Evolutionary conservation across 2,113 vertebrate genomes (phyloP).

Genomic region (Narcine bancroftii): DNA sequence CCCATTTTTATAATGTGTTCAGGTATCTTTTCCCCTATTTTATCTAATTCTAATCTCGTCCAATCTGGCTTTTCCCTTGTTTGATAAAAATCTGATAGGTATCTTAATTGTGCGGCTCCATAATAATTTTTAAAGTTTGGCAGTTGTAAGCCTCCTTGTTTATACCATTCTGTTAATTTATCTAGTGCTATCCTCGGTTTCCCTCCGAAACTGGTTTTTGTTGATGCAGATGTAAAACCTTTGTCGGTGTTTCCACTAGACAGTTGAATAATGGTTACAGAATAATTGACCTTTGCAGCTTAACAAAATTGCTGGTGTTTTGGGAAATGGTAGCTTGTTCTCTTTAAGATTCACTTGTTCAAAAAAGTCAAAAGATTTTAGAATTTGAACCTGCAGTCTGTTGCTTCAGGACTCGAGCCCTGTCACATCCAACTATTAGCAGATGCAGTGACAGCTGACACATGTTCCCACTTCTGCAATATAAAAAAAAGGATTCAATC

Average conservation of each 20-base stretch:
- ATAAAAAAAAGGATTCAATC: conserved; percentile 37
- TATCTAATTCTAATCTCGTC: too few species aligned
- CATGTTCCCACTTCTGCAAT: conserved; percentile 36
- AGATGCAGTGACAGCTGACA: conserved; percentile 37
- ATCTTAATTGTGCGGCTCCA: too few species aligned
- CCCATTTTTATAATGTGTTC: too few species aligned
- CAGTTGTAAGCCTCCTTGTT: too few species aligned
- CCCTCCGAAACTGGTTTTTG: background rate
- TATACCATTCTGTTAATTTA: too few species aligned
- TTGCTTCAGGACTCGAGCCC: conserved; percentile 18
- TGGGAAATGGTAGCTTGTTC: background rate
- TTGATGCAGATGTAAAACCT: conserved; percentile 17
- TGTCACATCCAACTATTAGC: background rate
- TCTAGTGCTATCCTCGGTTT: too few species aligned
- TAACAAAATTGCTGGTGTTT: background rate
- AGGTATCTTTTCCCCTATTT: too few species aligned
- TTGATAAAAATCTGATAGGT: too few species aligned
- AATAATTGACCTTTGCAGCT: conserved; percentile 6
- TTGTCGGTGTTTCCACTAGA: background rate
- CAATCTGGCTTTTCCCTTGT: too few species aligned
- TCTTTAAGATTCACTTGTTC: background rate
- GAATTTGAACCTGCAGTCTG: conserved; percentile 24
- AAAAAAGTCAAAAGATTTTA: conserved; percentile 15
- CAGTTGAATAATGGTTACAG: background rate
- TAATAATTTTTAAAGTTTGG: too few species aligned